Conservation (phyloP, 2,797 vertebrate genomes). For the Paguma larvata region DNA sequence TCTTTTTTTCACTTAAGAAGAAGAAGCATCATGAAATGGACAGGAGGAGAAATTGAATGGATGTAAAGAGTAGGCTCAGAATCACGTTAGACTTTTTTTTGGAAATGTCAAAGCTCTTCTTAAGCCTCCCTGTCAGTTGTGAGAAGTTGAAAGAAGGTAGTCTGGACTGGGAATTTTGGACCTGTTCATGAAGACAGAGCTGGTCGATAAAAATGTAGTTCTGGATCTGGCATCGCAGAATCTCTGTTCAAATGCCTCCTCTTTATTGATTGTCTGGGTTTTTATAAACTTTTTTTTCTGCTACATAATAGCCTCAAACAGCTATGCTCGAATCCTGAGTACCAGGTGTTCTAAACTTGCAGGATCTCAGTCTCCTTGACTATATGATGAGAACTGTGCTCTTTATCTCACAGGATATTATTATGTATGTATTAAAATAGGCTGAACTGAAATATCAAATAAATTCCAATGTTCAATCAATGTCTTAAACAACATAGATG, state of each 20-base stretch:
- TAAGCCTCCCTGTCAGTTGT: not conserved
- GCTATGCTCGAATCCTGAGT: not conserved
- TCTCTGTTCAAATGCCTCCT: not conserved
- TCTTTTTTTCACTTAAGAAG: not conserved
- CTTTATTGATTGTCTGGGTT: not conserved
- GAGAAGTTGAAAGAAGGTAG: not conserved
- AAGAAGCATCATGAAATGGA: not conserved
- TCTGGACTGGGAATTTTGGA: accelerated
- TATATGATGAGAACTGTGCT: not conserved
- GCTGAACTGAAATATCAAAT: not conserved
- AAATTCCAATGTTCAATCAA: not conserved
- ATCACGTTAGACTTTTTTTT: not conserved
- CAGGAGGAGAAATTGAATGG: not conserved
- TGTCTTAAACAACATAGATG: accelerated
- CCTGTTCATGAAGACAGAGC: not conserved
- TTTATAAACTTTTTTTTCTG: not conserved
- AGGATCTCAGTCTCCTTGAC: not conserved
- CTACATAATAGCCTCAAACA: not conserved
- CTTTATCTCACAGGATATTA: not conserved
- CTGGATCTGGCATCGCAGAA: not conserved
- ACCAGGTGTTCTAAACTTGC: not conserved
- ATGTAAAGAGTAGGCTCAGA: not conserved
- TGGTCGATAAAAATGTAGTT: not conserved
- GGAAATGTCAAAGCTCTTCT: not conserved
- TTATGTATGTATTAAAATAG: not conserved